These are phyloP conservation scores for Himalopsyche phryganea DNA, from an alignment of 1,140 invertebrate genomes.

Conservation along the genomic window DNA sequence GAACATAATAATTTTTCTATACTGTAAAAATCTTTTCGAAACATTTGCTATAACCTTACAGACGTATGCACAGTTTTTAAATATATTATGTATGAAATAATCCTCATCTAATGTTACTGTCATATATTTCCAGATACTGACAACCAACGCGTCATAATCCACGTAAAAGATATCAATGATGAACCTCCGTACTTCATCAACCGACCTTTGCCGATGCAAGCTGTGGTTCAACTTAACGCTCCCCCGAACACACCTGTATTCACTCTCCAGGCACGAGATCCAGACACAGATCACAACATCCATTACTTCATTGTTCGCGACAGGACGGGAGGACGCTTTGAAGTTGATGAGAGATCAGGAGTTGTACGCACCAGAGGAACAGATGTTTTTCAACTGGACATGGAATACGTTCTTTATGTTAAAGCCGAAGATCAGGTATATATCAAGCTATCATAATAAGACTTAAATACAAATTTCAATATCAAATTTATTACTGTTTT, in stretches of 20 bases:
- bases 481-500: too few species aligned
- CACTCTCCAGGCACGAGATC: constrained; percentile 90
- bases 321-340: constrained; percentile 73
- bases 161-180: constrained; percentile 94
- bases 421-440: constrained; percentile 86
- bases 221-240: constrained; percentile 91
- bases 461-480: not conserved
- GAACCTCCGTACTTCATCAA: constrained; percentile 96
- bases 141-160: constrained; percentile 91
- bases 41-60: too few species aligned
- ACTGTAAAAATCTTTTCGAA: too few species aligned
- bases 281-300: constrained; percentile 91
- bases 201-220: constrained; percentile 91
- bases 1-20: too few species aligned
- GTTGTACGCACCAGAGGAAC: constrained; percentile 88
- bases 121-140: constrained; percentile 72
- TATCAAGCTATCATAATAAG: not conserved
- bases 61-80: too few species aligned
- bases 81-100: too few species aligned
- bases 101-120: constrained; percentile 4
- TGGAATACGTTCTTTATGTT: constrained; percentile 94
- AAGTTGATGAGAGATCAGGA: constrained; percentile 88
- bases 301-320: constrained; percentile 93
- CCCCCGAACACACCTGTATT: constrained; percentile 94
- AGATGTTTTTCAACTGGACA: constrained; percentile 89